These are phyloP conservation scores for Xenotilapia flavipinnis DNA, from an alignment of 2,113 vertebrate species.

Conservation along the genomic window DNA sequence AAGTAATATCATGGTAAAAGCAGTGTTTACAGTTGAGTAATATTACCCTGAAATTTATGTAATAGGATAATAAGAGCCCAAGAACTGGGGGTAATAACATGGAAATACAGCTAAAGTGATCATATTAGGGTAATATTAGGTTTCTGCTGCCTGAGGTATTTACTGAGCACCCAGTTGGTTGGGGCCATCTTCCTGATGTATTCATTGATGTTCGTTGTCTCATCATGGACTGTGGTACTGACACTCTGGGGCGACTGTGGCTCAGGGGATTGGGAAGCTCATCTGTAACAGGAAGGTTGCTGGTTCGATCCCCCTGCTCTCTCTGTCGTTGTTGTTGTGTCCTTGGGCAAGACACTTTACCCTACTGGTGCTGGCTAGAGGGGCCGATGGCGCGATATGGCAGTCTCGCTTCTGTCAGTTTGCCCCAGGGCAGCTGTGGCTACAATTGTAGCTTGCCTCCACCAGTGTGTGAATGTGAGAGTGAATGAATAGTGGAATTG, in stretches of 20 bases:
- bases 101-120: background rate
- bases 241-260: background rate
- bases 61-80: background rate
- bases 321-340: background rate
- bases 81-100: background rate
- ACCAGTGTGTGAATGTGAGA: background rate
- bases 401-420: background rate
- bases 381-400: background rate
- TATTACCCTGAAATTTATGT: background rate
- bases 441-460: background rate
- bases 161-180: background rate
- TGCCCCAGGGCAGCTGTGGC: background rate
- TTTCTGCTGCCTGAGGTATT: background rate
- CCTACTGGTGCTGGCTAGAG: background rate
- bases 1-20: background rate
- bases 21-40: background rate
- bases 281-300: background rate
- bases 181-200: background rate
- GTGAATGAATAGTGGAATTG: background rate
- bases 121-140: background rate
- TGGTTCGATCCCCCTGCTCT: background rate
- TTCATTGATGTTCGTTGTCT: background rate
- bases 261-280: background rate
- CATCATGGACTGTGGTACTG: background rate
- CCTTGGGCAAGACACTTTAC: background rate